Evolutionary conservation across 2,888 invertebrate species (phyloP).

Genomic region (Mimachlamys varia): DNA sequence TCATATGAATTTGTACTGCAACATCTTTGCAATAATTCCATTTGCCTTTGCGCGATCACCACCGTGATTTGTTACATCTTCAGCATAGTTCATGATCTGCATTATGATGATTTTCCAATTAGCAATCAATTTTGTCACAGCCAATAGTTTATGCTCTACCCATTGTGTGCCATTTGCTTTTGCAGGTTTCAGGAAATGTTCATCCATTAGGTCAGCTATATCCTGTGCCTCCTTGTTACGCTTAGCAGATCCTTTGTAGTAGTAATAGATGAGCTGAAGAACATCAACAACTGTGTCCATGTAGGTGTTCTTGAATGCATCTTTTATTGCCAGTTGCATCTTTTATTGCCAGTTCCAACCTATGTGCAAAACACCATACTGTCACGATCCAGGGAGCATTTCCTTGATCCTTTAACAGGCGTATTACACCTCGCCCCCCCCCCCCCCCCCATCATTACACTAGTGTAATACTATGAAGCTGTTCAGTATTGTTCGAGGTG

Average conservation of each 20-base stretch:
- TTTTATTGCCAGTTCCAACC: slow-evolving; percentile 55
- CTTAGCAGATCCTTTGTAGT: slow-evolving; percentile 57
- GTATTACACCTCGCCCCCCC: no score
- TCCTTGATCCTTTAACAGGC: no score
- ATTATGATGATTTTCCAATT: slow-evolving; percentile 50
- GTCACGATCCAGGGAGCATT: slow-evolving; percentile 47
- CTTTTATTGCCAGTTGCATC: slow-evolving; percentile 57
- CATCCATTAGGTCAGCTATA: slow-evolving; percentile 50
- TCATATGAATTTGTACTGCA: slow-evolving; percentile 46
- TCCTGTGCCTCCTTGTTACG: slow-evolving; percentile 51
- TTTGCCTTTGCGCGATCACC: slow-evolving; percentile 53
- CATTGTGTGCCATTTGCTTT: slow-evolving; percentile 56
- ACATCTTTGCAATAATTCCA: slow-evolving; percentile 47
- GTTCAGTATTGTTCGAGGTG: no score
- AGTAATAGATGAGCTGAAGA: slow-evolving; percentile 50
- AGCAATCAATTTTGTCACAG: slow-evolving; percentile 48
- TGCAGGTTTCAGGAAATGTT: slow-evolving; percentile 54
- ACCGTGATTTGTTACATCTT: slow-evolving; percentile 45
- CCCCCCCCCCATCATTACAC: no score
- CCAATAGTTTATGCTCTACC: slow-evolving; percentile 55
- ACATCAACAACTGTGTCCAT: slow-evolving; percentile 50
- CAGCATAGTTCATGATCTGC: slow-evolving; percentile 50
- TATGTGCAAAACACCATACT: slow-evolving; percentile 55
- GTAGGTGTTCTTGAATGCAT: slow-evolving; percentile 51
- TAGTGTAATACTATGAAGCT: no score